Conservation (phyloP, 2,888 invertebrate species). For the Pseudeuparius sepicola region DNA sequence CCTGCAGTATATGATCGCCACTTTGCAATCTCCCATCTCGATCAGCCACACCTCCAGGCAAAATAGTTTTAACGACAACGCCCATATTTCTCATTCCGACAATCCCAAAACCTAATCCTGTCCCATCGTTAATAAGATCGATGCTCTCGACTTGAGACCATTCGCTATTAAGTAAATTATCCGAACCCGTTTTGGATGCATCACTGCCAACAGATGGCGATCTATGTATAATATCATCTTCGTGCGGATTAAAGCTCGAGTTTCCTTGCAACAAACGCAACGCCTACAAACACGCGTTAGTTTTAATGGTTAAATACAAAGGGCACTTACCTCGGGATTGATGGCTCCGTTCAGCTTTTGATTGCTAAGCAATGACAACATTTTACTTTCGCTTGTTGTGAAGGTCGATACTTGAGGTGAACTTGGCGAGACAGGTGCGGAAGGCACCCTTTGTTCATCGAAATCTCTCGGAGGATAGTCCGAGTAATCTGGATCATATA, state of each 20-base stretch:
- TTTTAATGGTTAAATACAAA: too few species aligned
- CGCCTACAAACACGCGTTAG: constrained; percentile 41
- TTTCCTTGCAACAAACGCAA: constrained; percentile 66
- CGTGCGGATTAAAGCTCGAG: constrained; percentile 50
- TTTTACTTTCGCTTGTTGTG: constrained; percentile 69
- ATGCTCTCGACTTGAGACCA: constrained; percentile 98
- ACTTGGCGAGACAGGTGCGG: constrained; percentile 60
- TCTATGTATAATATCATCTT: constrained; percentile 41
- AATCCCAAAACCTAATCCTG: constrained; percentile 96
- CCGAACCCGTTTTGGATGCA: constrained; percentile 55
- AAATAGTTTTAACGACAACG: constrained; percentile 97
- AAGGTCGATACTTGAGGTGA: constrained; percentile 66
- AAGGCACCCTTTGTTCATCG: constrained; percentile 71
- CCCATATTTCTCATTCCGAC: constrained; percentile 96
- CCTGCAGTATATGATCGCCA: constrained; percentile 97
- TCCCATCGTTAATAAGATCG: constrained; percentile 94
- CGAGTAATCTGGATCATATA: constrained; percentile 47
- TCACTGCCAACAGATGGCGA: constrained; percentile 58
- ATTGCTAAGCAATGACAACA: constrained; percentile 66
- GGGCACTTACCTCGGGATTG: constrained; percentile 59
- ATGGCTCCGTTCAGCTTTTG: constrained; percentile 42
- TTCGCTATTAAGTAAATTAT: constrained; percentile 73
- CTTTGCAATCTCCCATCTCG: constrained; percentile 93
- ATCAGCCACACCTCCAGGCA: constrained; percentile 96
- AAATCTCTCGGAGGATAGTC: constrained; percentile 44